Evolutionary conservation across 1,140 invertebrate species (phyloP).

Genomic region (Drosophila orosa): DNA sequence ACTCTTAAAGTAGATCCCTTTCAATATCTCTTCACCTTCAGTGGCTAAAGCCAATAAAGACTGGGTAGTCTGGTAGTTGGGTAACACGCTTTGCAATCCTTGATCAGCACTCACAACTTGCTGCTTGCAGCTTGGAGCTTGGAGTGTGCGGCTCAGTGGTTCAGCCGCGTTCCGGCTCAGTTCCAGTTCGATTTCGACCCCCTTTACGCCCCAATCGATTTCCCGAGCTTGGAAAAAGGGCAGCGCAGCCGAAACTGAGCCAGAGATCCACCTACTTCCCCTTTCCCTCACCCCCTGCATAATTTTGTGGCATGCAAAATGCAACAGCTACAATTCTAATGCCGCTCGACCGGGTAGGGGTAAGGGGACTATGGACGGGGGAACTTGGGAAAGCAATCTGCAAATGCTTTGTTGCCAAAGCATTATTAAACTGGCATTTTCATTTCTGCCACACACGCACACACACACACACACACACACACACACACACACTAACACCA

Average conservation of each 20-base stretch:
- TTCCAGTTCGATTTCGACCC: constrained; percentile 27
- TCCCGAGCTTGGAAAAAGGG: constrained; percentile 3
- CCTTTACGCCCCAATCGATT: constrained; percentile 5
- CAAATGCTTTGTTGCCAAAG: constrained; percentile 77
- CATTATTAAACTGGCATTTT: constrained; percentile 80
- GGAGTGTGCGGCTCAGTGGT: constrained; percentile 25
- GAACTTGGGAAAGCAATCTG: constrained; percentile 68
- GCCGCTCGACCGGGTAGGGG: constrained; percentile 21
- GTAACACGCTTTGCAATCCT: constrained; percentile 4
- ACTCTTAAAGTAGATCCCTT: too few species aligned
- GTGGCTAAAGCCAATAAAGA: neutral
- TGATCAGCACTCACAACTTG: constrained; percentile 23
- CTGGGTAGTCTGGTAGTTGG: too few species aligned
- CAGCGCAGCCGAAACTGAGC: constrained; percentile 19
- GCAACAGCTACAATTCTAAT: constrained; percentile 47
- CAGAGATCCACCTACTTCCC: neutral
- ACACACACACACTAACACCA: neutral
- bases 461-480: constrained; percentile 4
- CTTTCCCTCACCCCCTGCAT: constrained; percentile 21
- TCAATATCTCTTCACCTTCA: neutral
- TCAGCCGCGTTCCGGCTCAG: constrained; percentile 21
- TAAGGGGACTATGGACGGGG: constrained; percentile 16
- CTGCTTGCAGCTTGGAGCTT: neutral
- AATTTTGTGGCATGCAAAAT: constrained; percentile 73
- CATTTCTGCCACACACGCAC: constrained; percentile 57